Conservation (phyloP, 1,140 invertebrate species). For the Nephila pilipes region DNA sequence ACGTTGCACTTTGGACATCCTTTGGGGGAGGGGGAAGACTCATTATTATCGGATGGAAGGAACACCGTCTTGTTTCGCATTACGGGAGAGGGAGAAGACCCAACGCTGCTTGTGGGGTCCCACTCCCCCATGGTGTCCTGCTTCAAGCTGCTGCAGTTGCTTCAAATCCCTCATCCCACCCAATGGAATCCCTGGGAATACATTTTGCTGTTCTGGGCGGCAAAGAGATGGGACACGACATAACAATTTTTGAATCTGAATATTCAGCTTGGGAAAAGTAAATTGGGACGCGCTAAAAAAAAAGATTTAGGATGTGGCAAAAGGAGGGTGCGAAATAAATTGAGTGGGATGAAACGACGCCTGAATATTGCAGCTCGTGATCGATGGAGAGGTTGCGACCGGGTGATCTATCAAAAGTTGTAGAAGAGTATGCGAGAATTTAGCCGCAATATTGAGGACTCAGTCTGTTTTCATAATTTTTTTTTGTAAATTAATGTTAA, state of each 20-base stretch:
- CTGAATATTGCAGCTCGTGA: background rate
- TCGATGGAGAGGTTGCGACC: background rate
- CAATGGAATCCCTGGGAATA: background rate
- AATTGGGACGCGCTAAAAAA: background rate
- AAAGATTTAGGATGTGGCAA: background rate
- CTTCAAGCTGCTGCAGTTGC: background rate
- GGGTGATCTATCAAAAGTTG: too few species aligned
- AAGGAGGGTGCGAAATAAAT: background rate
- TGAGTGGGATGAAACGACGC: background rate
- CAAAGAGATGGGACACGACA: too few species aligned
- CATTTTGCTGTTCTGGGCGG: background rate
- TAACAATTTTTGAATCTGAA: background rate
- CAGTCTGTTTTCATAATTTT: too few species aligned
- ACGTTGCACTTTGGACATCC: conserved; percentile 30
- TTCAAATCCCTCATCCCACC: conserved; percentile 2
- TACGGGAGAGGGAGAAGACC: background rate
- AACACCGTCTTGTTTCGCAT: conserved; percentile 3
- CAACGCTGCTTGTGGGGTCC: background rate
- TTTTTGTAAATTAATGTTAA: too few species aligned
- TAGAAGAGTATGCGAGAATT: too few species aligned
- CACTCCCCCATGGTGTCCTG: conserved; percentile 4
- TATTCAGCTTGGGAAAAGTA: conserved; percentile 9
- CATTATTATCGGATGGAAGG: conserved; percentile 54
- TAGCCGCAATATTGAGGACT: too few species aligned
- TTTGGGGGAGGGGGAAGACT: conserved; percentile 26